Evolutionary conservation across 2,888 invertebrate species (phyloP), one percentile per base, ranked within the genome.

Genomic region (Cephus sareptanus): DNA sequence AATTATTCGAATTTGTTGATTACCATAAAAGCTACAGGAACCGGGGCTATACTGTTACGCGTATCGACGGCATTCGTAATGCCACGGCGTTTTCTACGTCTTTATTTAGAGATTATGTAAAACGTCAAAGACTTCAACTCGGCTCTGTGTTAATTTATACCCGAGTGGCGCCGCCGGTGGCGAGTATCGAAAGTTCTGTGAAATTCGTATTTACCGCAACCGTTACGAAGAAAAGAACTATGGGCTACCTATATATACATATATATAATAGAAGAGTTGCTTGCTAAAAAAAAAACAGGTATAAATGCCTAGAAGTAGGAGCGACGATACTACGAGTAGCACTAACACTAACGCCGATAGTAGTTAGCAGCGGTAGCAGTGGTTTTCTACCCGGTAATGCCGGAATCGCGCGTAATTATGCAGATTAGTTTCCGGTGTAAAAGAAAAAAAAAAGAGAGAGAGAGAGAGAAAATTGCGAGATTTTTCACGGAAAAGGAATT

Each of bases 401-500:
- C 11, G 71, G 71, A 71, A 71, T 71, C 12, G 71, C 56, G 23
- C 31, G 31, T 71, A 71, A 31, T 71, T 71, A 71, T 71, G 71
- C 31, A 71, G 71, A 71, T 71, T 71, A 34, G 71, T 71, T 71
- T 71, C 6, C 71, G 31, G 12, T 9, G 4, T 23, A 15, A 15
- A 40, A 15, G 1, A 6, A 6, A 40, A 15, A 6, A 40, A 1
- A 35, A 3, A 35, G 0, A 35, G 0, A 35, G 35, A 35, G 12
- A 35, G 35, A 35, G 35, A 35, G 12, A 35, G 35, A 35, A 35
- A 35, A 35, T 35, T 13, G 15, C 40, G 37, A 40, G 40, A 40
- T 56, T 23, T 56, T 56, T 9, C 23, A 56, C 56, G 23, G 56
- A 6, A 56, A 56, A 56, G 23, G 23, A 56, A 56, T 56, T 23